Percentiles rank a stretch among this genome's conserved stretches.
phyloP scores from a whole-genome alignment of 2,888 invertebrate genomes.

The Cataglyphis rosenhaueri region DNA sequence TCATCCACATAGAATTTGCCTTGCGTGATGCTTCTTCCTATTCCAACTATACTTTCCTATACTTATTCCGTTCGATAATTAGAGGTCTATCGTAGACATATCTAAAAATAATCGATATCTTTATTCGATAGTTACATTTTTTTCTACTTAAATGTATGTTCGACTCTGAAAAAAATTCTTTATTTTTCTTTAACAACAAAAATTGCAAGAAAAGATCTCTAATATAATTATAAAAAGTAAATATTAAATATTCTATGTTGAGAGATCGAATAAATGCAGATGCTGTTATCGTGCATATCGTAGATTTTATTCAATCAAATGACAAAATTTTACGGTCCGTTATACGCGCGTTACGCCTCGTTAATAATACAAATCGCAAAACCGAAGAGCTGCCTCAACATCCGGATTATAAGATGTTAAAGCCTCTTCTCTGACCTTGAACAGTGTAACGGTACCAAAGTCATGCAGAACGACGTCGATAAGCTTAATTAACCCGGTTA shows the following conservation, averaged over 20 bases:
- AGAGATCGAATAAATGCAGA: neutral
- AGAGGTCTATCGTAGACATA: neutral
- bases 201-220: neutral
- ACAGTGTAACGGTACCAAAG: conserved; percentile 48
- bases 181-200: neutral
- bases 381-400: conserved; percentile 21
- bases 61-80: conserved; percentile 3
- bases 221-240: conserved; percentile 1
- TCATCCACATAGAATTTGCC: neutral
- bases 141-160: neutral
- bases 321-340: conserved; percentile 34
- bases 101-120: neutral
- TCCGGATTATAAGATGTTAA: conserved; percentile 43
- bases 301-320: conserved; percentile 28
- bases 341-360: conserved; percentile 26
- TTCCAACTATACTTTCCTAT: neutral
- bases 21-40: neutral
- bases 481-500: conserved; percentile 62
- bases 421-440: conserved; percentile 50
- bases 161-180: neutral
- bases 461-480: conserved; percentile 48
- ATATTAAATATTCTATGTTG: neutral
- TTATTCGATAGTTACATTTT: neutral
- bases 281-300: neutral
- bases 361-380: conserved; percentile 37